Conservation (phyloP, 1,140 invertebrate species). For the Leptinotarsa undecemlineata region DNA sequence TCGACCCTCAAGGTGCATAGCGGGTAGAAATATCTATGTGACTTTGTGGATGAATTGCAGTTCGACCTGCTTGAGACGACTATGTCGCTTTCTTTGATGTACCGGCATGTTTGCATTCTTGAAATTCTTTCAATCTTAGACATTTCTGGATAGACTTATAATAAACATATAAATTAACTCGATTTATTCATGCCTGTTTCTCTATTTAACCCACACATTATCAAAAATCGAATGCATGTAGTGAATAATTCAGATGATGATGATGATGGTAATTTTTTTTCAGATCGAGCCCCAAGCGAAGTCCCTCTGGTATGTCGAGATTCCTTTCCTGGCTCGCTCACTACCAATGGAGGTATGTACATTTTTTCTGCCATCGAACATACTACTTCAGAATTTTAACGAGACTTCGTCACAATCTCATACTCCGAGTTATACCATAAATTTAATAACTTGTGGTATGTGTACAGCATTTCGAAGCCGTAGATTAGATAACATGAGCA, state of each 20-base stretch:
- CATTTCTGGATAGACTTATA: no score
- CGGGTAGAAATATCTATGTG: no score
- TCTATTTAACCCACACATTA: no score
- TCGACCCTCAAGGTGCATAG: no score
- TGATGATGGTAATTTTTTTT: conserved; percentile 49
- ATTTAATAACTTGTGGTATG: conserved; percentile 23
- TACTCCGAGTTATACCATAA: conserved; percentile 4
- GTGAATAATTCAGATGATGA: conserved; percentile 19
- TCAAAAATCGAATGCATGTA: background rate
- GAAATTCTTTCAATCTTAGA: no score
- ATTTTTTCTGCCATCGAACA: conserved; percentile 1
- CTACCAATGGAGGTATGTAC: conserved; percentile 71
- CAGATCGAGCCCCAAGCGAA: conserved; percentile 71
- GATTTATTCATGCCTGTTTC: no score
- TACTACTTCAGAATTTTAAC: conserved; percentile 12
- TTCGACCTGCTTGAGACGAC: no score
- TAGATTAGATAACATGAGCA: conserved; percentile 11
- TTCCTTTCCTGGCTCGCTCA: conserved; percentile 68
- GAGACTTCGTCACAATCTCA: conserved; percentile 3
- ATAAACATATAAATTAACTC: no score
- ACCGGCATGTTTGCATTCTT: no score
- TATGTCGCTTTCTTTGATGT: no score
- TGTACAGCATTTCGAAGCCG: background rate
- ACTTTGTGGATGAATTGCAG: no score
- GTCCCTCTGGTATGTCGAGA: conserved; percentile 61